Evolutionary conservation across 2,888 invertebrate genomes (phyloP), one percentile per base, ranked within the genome.

Genomic region (Eretmocerus hayati): DNA sequence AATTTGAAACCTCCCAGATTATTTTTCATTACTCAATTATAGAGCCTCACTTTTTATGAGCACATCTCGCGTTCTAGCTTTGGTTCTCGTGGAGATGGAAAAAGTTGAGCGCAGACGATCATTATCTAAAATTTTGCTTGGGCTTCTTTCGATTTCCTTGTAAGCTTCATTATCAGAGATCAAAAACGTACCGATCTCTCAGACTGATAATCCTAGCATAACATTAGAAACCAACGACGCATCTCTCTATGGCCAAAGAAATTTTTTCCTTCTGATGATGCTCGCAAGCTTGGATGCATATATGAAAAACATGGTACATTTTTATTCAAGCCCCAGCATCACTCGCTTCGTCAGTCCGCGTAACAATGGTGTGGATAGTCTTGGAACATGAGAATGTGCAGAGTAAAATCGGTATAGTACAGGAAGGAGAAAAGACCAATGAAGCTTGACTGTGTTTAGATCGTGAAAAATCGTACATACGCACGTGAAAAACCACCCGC

Each of bases 401-500:
- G n/a, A n/a, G n/a, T n/a, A n/a, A n/a, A n/a, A n/a, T n/a, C n/a
- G n/a, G n/a, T n/a, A n/a, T n/a, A n/a, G n/a, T n/a, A n/a, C n/a
- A n/a, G n/a, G n/a, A n/a, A n/a, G n/a, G n/a, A n/a, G n/a, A n/a
- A n/a, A n/a, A n/a, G n/a, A n/a, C n/a, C n/a, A n/a, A n/a, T n/a
- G n/a, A n/a, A n/a, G n/a, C n/a, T n/a, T n/a, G n/a, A n/a, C n/a
- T n/a, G n/a, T n/a, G n/a, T n/a, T n/a, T n/a, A n/a, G n/a, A n/a
- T n/a, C 20, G 36, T 31, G 41, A 38, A 42, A 47, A 44, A 30
- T 43, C 30, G 43, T 41, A 41, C 32, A 33, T 33, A 41, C 11
- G 39, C 26, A 48, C 49, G 49, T 48, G 33, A 56, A 50, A 52
- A 58, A 47, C 62, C 64, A 63, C 63, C 62, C 63, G n/a, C n/a